A percentile compares a stretch with the other conserved stretches of the same genome.
These are phyloP conservation scores for Tympanuchus pallidicinctus DNA, from an alignment of 2,113 vertebrate species.

Conservation along the genomic window DNA sequence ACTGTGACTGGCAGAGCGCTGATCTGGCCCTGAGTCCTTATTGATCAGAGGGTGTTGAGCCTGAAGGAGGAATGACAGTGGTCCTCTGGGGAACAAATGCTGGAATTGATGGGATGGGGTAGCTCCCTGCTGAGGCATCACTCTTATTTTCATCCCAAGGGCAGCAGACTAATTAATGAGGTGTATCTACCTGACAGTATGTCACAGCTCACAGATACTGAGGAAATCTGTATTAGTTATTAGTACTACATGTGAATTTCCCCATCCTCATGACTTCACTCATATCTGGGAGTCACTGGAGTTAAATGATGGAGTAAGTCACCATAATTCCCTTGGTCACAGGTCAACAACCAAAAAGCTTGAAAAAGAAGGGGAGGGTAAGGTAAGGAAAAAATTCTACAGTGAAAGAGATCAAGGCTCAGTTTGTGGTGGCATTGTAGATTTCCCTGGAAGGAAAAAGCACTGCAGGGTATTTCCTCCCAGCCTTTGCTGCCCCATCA, in stretches of 20 bases:
- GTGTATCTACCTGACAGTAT: rapidly evolving
- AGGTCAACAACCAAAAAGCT: background rate
- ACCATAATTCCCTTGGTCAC: background rate
- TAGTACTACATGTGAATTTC: background rate
- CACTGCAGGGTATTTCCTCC: background rate
- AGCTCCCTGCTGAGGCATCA: background rate
- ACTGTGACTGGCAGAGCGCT: background rate
- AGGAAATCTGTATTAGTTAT: background rate
- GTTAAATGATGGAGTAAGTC: background rate
- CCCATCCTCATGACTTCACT: background rate
- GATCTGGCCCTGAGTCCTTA: no score
- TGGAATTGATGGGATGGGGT: background rate
- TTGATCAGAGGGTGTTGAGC: background rate
- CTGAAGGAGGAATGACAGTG: background rate
- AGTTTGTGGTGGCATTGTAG: background rate
- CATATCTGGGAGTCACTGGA: background rate
- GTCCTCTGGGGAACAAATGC: background rate
- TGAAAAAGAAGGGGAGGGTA: background rate
- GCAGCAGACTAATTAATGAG: background rate
- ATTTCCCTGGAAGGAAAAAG: background rate
- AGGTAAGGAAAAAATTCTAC: background rate
- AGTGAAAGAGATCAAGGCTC: background rate
- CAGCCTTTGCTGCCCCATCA: background rate
- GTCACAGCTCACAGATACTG: rapidly evolving
- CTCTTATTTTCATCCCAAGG: background rate